Percentiles rank a stretch among this genome's conserved stretches.
phyloP scores from a whole-genome alignment of 2,888 invertebrate species.

The Coelogynopora nodosa region DNA sequence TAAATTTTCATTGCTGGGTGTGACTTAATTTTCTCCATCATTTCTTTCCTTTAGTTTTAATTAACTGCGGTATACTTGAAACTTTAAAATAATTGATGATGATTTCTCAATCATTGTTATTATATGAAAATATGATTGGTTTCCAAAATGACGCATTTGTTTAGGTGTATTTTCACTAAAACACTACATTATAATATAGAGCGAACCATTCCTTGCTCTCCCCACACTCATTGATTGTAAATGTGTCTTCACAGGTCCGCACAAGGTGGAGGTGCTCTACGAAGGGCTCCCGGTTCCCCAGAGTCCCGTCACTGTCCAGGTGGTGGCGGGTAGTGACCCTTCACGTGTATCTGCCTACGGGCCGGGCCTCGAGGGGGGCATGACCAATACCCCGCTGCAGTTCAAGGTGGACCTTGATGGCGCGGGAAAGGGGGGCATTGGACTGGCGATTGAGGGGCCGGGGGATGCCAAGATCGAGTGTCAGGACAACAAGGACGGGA shows the following conservation, averaged over 20 bases:
- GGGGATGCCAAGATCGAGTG: conserved; percentile 48
- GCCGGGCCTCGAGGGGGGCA: conserved; percentile 73
- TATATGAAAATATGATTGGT: too few species aligned
- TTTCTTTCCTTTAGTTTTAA: too few species aligned
- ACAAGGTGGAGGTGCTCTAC: conserved; percentile 74
- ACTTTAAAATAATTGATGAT: too few species aligned
- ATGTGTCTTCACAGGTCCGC: conserved; percentile 66
- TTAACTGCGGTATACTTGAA: too few species aligned
- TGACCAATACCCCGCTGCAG: conserved; percentile 72
- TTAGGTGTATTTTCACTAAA: too few species aligned
- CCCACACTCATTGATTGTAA: too few species aligned
- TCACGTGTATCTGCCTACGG: conserved; percentile 73
- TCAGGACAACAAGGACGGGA: conserved; percentile 49
- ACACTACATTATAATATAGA: too few species aligned
- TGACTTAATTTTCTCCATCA: too few species aligned
- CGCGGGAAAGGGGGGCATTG: conserved; percentile 66
- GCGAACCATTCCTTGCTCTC: too few species aligned
- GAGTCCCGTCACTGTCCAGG: conserved; percentile 74
- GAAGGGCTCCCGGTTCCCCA: conserved; percentile 74
- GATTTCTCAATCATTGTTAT: too few species aligned
- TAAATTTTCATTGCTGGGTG: too few species aligned
- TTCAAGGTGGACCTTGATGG: conserved; percentile 76
- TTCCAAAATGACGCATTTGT: too few species aligned
- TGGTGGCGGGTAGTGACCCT: conserved; percentile 72
- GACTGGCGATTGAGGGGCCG: conserved; percentile 48